Percentiles rank a stretch among this genome's conserved stretches.
phyloP scores from a whole-genome alignment of 92 coral and sea anemone species.

The Zoanthus sociatus region DNA sequence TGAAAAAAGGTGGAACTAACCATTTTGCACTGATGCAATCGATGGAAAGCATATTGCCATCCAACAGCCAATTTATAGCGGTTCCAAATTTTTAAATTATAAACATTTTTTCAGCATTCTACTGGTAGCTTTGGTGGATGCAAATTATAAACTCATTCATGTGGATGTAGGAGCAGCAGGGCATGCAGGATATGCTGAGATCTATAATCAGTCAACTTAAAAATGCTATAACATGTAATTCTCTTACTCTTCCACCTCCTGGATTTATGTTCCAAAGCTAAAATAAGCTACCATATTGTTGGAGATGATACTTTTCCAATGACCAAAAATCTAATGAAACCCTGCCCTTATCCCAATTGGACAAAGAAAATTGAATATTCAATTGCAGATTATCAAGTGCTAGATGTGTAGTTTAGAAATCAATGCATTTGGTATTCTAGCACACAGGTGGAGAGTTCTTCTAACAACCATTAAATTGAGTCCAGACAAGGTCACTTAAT shows the following conservation, averaged over 20 bases:
- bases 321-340: background rate
- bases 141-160: background rate
- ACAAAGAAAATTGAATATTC: constrained; percentile 35
- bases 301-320: background rate
- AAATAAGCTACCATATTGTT: constrained; percentile 20
- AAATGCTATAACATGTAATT: background rate
- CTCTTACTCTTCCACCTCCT: background rate
- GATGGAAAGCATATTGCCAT: no score
- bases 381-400: constrained; percentile 42
- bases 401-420: constrained; percentile 45
- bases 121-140: no score
- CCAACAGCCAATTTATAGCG: no score
- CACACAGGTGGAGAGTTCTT: constrained; percentile 36
- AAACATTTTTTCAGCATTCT: no score
- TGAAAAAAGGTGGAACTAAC: no score
- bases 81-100: no score
- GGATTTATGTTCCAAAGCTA: background rate
- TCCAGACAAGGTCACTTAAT: constrained; percentile 19
- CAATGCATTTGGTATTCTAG: constrained; percentile 40
- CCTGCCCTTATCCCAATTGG: constrained; percentile 22
- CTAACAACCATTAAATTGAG: constrained; percentile 17
- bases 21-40: no score
- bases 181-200: background rate
- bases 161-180: background rate
- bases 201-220: no score